Evolutionary conservation across 2,888 invertebrate species (phyloP).

Genomic region (Aelia acuminata): DNA sequence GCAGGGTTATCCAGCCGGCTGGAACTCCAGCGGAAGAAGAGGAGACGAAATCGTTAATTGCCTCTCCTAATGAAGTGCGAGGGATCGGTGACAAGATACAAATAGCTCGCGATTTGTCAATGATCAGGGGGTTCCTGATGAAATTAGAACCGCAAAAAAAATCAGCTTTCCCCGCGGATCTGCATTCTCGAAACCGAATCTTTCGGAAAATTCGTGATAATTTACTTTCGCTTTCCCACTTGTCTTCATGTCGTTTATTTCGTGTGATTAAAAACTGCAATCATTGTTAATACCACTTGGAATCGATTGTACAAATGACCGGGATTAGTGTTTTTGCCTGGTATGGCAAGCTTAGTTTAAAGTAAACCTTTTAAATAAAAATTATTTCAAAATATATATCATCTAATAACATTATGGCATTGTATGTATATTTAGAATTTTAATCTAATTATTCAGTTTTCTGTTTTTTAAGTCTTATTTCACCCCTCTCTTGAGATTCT

Average conservation of each 20-base stretch:
- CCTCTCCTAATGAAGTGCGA: constrained; percentile 1
- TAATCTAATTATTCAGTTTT: too few species aligned
- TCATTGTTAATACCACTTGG: too few species aligned
- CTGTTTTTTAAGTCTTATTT: too few species aligned
- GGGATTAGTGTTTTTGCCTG: too few species aligned
- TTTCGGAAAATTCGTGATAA: constrained; percentile 40
- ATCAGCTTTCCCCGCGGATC: background rate
- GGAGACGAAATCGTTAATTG: constrained; percentile 20
- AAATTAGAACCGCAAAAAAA: constrained; percentile 1
- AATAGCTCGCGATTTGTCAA: constrained; percentile 15
- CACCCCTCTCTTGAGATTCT: too few species aligned
- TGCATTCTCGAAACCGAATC: constrained; percentile 26
- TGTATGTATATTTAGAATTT: too few species aligned
- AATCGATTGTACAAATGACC: too few species aligned
- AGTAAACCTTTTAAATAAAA: too few species aligned
- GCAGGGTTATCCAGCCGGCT: constrained; percentile 18
- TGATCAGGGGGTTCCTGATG: background rate
- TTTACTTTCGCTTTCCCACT: background rate
- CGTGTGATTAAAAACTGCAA: background rate
- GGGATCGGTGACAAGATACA: background rate
- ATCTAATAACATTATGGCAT: too few species aligned
- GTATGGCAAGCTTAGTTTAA: too few species aligned
- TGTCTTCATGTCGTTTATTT: background rate
- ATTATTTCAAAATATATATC: too few species aligned
- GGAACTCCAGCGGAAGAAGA: background rate